Conservation (phyloP, 2,888 invertebrate genomes). For the Aricia artaxerxes region DNA sequence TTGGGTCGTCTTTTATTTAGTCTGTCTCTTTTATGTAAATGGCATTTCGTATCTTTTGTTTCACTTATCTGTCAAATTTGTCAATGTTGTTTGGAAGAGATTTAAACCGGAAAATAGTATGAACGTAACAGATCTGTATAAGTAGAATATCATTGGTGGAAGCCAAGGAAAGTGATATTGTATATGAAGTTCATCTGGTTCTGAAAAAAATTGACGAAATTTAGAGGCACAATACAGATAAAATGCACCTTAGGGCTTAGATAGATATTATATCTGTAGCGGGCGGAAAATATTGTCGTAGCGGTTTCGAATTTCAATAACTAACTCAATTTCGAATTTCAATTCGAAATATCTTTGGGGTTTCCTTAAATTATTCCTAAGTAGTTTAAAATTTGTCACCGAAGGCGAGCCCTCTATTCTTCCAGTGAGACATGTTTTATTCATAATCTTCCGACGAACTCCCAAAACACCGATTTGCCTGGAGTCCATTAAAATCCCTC, state of each 20-base stretch:
- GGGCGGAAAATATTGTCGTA: background rate
- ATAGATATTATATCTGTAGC: background rate
- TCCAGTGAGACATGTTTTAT: constrained; percentile 61
- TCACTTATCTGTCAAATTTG: too few relatives aligned
- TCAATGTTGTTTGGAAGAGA: too few relatives aligned
- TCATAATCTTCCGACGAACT: constrained; percentile 63
- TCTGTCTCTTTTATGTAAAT: too few relatives aligned
- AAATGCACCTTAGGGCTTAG: background rate
- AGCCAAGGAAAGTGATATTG: too few relatives aligned
- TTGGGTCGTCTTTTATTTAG: too few relatives aligned
- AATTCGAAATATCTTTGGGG: constrained; percentile 43
- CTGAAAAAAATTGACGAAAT: background rate
- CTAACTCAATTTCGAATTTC: constrained; percentile 18
- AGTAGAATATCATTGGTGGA: too few relatives aligned
- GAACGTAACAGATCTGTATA: too few relatives aligned
- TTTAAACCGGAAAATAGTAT: too few relatives aligned
- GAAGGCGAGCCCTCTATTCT: constrained; percentile 39
- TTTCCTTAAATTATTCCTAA: constrained; percentile 48
- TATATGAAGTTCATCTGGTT: background rate
- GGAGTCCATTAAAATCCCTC: constrained; percentile 61
- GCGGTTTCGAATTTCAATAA: background rate
- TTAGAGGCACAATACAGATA: background rate
- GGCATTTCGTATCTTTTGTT: too few relatives aligned
- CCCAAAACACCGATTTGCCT: constrained; percentile 66
- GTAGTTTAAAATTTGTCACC: constrained; percentile 40